These are phyloP conservation scores for Aplysina aerophoba DNA, from an alignment of 37 sponge, comb jelly and placozoan genomes.

Conservation along the genomic window DNA sequence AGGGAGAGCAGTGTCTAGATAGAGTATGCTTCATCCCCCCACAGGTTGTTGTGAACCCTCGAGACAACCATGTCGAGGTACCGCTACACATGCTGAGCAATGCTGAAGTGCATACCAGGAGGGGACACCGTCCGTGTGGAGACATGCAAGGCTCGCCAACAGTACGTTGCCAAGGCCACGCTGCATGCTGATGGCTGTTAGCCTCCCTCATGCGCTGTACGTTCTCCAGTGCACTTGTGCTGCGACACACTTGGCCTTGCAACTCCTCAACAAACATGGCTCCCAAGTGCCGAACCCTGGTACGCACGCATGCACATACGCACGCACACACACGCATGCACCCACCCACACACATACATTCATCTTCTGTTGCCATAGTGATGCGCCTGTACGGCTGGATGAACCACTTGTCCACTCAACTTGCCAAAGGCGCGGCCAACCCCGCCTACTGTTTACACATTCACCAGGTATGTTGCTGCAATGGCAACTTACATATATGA, in stretches of 20 bases:
- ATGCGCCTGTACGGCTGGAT: neutral
- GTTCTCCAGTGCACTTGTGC: conserved; percentile 26
- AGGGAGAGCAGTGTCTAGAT: neutral
- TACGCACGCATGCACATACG: neutral
- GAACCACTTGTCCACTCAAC: conserved; percentile 20
- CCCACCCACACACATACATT: too few species aligned
- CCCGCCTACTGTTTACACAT: conserved; percentile 2
- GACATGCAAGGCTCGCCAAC: too few species aligned
- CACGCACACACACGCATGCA: too few species aligned
- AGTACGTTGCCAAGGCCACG: too few species aligned
- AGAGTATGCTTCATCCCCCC: neutral
- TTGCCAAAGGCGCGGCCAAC: neutral
- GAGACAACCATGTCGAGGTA: neutral
- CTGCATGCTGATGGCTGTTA: too few species aligned
- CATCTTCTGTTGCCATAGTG: neutral
- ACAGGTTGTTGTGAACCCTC: neutral
- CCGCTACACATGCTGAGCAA: conserved; percentile 11
- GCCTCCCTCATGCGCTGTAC: too few species aligned
- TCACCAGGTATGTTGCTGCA: neutral
- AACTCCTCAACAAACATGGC: conserved; percentile 8
- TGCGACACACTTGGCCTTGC: neutral
- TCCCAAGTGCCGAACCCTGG: conserved; percentile 11
- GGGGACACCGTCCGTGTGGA: neutral
- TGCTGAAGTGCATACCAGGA: neutral
- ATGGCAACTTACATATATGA: too few species aligned